These are phyloP conservation scores for Columba janthina DNA, from an alignment of 2,113 vertebrate species.

Conservation along the genomic window DNA sequence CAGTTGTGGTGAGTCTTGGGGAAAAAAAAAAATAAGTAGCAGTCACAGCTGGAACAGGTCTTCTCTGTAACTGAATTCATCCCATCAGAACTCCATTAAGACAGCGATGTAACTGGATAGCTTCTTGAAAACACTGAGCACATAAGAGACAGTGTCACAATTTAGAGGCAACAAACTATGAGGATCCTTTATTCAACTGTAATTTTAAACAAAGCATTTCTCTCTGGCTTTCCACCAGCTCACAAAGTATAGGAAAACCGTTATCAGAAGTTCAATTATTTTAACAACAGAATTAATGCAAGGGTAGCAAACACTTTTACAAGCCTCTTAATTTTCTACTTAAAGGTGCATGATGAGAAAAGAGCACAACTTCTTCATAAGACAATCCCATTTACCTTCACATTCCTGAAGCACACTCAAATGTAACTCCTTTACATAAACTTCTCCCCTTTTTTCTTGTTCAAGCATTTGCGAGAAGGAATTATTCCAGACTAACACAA, in stretches of 20 bases:
- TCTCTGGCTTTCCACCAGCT: neutral
- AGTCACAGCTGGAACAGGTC: neutral
- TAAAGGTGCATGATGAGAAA: neutral
- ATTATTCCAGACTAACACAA: neutral
- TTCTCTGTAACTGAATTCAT: neutral
- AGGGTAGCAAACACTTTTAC: neutral
- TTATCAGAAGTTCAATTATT: neutral
- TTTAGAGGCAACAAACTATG: neutral
- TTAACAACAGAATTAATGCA: neutral
- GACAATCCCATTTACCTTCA: neutral
- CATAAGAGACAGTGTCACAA: neutral
- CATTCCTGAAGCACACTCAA: neutral
- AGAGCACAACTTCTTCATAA: neutral
- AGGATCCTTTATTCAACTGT: neutral
- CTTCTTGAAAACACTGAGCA: neutral
- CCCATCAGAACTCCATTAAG: neutral
- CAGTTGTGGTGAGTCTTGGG: neutral
- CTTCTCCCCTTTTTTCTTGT: neutral
- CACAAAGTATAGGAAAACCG: neutral
- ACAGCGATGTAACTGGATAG: neutral
- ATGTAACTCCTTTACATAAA: neutral
- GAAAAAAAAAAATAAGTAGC: neutral
- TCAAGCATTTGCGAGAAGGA: neutral
- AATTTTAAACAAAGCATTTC: neutral
- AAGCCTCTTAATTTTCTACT: neutral